phyloP scores from a whole-genome alignment of 2,113 vertebrate genomes.

The Lepisosteus osseus region DNA sequence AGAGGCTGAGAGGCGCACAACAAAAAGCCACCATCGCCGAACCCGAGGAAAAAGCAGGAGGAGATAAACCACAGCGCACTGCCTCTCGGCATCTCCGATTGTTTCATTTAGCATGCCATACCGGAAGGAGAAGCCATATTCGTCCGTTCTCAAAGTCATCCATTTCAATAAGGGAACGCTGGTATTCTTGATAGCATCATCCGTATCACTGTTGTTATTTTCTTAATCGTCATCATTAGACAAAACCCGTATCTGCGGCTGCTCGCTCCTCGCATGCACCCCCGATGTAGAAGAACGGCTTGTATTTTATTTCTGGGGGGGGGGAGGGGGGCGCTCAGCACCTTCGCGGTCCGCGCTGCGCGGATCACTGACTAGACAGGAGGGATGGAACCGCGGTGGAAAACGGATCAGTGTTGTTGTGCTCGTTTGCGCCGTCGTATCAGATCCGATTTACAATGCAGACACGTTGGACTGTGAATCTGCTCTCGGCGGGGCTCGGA shows the following conservation, averaged over 20 bases:
- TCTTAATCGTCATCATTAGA: neutral
- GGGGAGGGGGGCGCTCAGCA: neutral
- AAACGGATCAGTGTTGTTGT: slow-evolving; percentile 36
- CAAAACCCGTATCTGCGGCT: slow-evolving; percentile 1
- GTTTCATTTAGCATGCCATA: slow-evolving; percentile 49
- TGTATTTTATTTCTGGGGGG: slow-evolving; percentile 16
- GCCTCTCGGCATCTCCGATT: slow-evolving; percentile 17
- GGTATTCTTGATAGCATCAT: slow-evolving; percentile 20
- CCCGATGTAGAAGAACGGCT: slow-evolving; percentile 12
- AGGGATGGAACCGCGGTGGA: slow-evolving; percentile 47
- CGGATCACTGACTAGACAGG: slow-evolving; percentile 27
- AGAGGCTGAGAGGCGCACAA: slow-evolving; percentile 5
- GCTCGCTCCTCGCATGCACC: slow-evolving; percentile 10
- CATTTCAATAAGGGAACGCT: slow-evolving; percentile 62
- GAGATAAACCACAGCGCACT: slow-evolving; percentile 3
- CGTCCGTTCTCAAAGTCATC: slow-evolving; percentile 60
- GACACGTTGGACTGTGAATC: slow-evolving; percentile 43
- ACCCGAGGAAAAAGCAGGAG: neutral
- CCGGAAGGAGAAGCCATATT: slow-evolving; percentile 68
- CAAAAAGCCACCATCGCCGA: neutral
- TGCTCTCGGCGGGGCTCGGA: slow-evolving; percentile 40
- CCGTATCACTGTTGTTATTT: slow-evolving; percentile 28
- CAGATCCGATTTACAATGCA: slow-evolving; percentile 41
- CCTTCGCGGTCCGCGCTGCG: slow-evolving; percentile 23
- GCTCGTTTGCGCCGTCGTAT: slow-evolving; percentile 31